Percentiles rank a stretch among this genome's conserved stretches.
Conservation (phyloP, 1,140 invertebrate genomes). For the Eriosoma lanigerum region DNA sequence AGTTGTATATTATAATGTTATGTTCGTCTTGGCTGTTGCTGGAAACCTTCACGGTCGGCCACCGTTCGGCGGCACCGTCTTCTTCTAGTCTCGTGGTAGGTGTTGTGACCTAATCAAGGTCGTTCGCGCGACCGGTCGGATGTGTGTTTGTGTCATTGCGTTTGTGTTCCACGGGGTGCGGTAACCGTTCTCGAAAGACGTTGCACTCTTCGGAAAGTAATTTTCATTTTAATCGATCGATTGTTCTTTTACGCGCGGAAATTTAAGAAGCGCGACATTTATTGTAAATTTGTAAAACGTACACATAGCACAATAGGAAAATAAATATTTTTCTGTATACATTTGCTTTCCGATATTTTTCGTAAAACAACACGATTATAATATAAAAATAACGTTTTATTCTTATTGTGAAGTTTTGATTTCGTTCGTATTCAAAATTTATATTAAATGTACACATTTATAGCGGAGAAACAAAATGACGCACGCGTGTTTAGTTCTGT, state of each 20-base stretch:
- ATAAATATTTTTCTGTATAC: no score
- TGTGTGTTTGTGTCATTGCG: background rate
- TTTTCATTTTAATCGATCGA: background rate
- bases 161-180: background rate
- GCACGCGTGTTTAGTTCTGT: no score
- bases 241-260: no score
- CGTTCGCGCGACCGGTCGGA: conserved; percentile 20
- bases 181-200: background rate
- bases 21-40: conserved; percentile 25
- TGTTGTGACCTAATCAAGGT: conserved; percentile 51
- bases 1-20: background rate
- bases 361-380: no score
- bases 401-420: no score
- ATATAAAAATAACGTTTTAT: no score
- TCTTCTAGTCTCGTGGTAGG: background rate
- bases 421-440: no score
- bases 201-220: background rate
- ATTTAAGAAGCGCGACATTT: no score
- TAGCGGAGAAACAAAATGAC: background rate
- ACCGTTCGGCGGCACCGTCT: conserved; percentile 5
- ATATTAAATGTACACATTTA: no score
- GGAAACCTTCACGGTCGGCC: conserved; percentile 43
- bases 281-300: no score
- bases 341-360: no score
- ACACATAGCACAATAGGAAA: no score